phyloP scores from a whole-genome alignment of 2,113 vertebrate genomes.

The Eonycteris spelaea region DNA sequence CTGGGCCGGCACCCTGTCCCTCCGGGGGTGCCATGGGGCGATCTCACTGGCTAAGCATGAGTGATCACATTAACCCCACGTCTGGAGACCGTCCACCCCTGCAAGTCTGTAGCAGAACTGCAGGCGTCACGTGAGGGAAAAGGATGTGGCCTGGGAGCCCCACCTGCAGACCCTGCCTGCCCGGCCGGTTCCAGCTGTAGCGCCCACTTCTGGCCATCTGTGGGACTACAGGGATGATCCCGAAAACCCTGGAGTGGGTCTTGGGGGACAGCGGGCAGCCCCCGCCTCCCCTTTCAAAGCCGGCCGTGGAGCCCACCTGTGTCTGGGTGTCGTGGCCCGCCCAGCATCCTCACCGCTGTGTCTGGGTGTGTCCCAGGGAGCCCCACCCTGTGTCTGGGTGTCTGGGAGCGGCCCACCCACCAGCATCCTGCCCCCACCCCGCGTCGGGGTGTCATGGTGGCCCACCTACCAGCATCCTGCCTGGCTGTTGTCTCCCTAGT shows the following conservation, averaged over 20 bases:
- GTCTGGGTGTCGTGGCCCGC: too few relatives aligned
- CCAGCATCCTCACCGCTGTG: too few relatives aligned
- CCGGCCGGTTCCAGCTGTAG: fast-evolving
- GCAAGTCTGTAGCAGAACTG: fast-evolving
- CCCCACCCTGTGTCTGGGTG: too few relatives aligned
- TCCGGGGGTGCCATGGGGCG: fast-evolving
- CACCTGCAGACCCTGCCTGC: fast-evolving
- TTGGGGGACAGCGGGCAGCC: not conserved
- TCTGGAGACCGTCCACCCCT: not conserved
- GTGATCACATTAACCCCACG: not conserved
- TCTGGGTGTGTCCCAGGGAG: too few relatives aligned
- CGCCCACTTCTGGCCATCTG: not conserved
- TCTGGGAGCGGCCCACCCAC: too few relatives aligned
- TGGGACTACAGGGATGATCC: not conserved
- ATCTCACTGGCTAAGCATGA: not conserved
- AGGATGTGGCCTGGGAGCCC: not conserved
- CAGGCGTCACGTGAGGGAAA: not conserved
- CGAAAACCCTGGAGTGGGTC: fast-evolving
- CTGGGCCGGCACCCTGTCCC: not conserved
- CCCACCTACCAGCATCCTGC: not conserved
- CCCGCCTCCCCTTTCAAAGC: not conserved
- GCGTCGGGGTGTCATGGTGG: not conserved
- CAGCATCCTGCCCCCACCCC: too few relatives aligned
- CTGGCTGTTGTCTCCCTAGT: slow-evolving; percentile 77
- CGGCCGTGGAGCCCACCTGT: too few relatives aligned